Percentiles rank a stretch among this genome's conserved stretches.
Evolutionary conservation across 2,888 invertebrate genomes (phyloP).

Genomic region (Disparrhopalites patrizii): DNA sequence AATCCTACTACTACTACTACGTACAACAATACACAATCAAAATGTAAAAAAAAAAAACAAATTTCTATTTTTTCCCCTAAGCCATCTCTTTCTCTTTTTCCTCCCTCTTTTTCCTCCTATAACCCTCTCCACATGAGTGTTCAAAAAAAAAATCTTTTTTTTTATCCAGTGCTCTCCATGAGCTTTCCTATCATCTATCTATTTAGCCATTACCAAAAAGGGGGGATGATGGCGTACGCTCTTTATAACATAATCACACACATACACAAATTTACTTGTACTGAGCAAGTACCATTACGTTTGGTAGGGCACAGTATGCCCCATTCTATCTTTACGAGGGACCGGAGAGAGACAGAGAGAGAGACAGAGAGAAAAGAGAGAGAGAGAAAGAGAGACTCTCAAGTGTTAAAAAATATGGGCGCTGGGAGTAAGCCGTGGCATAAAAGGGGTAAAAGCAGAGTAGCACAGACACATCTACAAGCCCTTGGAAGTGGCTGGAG

Average conservation of each 20-base stretch:
- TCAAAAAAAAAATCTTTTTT: constrained; percentile 5
- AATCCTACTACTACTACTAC: too few relatives aligned
- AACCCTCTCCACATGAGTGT: constrained; percentile 21
- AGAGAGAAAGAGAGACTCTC: constrained; percentile 4
- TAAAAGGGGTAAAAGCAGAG: too few relatives aligned
- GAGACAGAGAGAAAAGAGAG: too few relatives aligned
- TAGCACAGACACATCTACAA: background rate
- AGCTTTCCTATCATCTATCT: too few relatives aligned
- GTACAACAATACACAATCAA: constrained; percentile 18
- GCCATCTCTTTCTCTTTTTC: constrained; percentile 1
- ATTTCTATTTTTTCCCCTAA: constrained; percentile 14
- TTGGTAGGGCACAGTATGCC: too few relatives aligned
- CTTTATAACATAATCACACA: constrained; percentile 5
- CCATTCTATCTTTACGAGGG: too few relatives aligned
- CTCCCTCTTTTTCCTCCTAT: constrained; percentile 7
- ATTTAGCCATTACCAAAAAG: too few relatives aligned
- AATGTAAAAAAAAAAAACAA: background rate
- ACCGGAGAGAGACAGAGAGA: too few relatives aligned
- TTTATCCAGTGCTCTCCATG: background rate
- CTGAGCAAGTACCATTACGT: too few relatives aligned
- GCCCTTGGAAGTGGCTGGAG: too few relatives aligned
- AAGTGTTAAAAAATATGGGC: constrained; percentile 4
- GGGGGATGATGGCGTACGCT: background rate
- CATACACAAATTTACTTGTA: too few relatives aligned
- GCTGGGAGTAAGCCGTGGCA: background rate